Base-by-base conservation (phyloP, 2,113 vertebrate species). In the Tupaia chinensis region DNA sequence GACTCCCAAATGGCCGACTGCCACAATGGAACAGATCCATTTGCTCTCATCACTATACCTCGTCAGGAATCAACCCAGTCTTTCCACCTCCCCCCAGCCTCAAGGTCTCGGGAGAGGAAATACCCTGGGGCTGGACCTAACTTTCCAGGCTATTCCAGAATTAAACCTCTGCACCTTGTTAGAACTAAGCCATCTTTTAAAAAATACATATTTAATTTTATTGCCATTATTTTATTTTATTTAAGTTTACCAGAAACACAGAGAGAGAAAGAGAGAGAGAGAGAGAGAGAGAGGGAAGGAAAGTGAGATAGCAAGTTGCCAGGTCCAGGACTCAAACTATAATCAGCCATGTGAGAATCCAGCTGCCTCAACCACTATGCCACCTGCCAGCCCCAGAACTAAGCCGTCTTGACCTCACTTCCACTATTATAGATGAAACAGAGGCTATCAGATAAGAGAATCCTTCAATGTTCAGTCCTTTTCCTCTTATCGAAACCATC, bases 361-460 rank as follows among this genome's bases (percentile, higher is more conserved):
- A 44, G 44, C 44, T 44, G 44, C 44, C 5, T 44, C 44, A 44
- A 44, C 44, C 44, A 44, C 44, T 44, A 4, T 44, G 44, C 44
- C 44, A 44, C 44, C 44, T 44, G 44, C 44, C 44, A 5, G 44
- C 44, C 44, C 44, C 44, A 80, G 32, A 93, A 90, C 56, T 89
- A 95, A 93, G 76, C 19, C 17, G 53, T 34, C 17, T 4, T 61
- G 17, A 82, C 44, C 83, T 91, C 79, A 11, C 73, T 22, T 73
- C 15, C 29, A 74, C 34, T n/a, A 60, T 90, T 80, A 92, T 3
- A 66, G 82, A 90, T 70, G 65, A 88, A 94, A 88, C n/a, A 87
- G 23, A 86, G 32, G 63, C 77, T 80, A 68, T 65, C 77, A 92
- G 54, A 72, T 76, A 87, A 89, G 80, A 74, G 60, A 68, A 54